Conservation (phyloP, 2,797 vertebrate species). For the Menidia menidia region DNA sequence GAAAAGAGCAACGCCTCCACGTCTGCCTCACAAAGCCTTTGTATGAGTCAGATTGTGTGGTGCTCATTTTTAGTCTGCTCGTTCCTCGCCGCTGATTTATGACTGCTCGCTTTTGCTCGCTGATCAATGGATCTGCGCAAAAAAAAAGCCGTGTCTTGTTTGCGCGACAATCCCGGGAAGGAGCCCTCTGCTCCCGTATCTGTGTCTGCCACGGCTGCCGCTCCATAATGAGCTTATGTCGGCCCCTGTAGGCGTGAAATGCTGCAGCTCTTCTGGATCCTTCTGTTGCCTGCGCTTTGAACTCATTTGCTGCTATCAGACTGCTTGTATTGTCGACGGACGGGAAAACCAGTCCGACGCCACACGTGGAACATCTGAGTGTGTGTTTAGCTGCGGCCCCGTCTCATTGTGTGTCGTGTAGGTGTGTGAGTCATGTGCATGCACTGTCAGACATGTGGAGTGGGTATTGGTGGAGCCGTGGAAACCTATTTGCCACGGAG, state of each 20-base stretch:
- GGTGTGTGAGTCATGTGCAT: conserved; percentile 15
- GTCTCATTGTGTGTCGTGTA: conserved; percentile 30
- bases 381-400: conserved; percentile 29
- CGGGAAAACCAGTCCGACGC: conserved; percentile 22
- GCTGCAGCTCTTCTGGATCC: conserved; percentile 56
- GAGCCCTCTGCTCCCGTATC: conserved; percentile 31
- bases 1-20: conserved; percentile 41
- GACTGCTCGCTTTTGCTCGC: conserved; percentile 39
- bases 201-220: conserved; percentile 48
- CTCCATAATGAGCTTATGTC: conserved; percentile 71
- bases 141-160: conserved; percentile 35
- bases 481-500: conserved; percentile 74
- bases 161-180: conserved; percentile 6
- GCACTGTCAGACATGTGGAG: conserved; percentile 33
- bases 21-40: conserved; percentile 48
- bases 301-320: conserved; percentile 54
- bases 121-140: conserved; percentile 56
- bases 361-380: conserved; percentile 4
- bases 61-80: conserved; percentile 15
- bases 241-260: conserved; percentile 65
- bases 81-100: conserved; percentile 52
- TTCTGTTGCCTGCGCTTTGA: conserved; percentile 54
- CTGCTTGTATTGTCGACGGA: conserved; percentile 37
- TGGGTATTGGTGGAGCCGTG: conserved; percentile 58
- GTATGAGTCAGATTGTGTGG: conserved; percentile 34